These are phyloP conservation scores for Pachypeltis micranthus DNA, from an alignment of 1,140 invertebrate genomes.

Conservation along the genomic window DNA sequence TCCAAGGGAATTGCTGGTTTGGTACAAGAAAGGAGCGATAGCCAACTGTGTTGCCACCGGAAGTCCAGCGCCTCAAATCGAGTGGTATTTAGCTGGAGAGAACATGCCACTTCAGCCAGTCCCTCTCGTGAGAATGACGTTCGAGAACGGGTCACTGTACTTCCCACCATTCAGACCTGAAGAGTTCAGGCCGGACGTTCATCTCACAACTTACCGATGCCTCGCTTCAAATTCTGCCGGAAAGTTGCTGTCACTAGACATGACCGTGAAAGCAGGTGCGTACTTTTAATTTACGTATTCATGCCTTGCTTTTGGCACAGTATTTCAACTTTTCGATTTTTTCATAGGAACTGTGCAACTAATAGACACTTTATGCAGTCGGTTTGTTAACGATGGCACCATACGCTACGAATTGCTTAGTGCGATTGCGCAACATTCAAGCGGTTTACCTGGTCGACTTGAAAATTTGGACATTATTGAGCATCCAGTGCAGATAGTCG, in stretches of 20 bases:
- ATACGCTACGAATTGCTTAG: no score
- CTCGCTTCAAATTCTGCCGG: constrained; percentile 69
- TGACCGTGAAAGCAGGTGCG: constrained; percentile 71
- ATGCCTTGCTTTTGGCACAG: background rate
- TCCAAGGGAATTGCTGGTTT: constrained; percentile 4
- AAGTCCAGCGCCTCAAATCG: background rate
- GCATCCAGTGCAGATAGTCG: no score
- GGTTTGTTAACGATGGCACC: no score
- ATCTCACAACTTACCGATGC: constrained; percentile 68
- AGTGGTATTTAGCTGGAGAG: background rate
- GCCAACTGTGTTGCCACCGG: constrained; percentile 10
- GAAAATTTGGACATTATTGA: no score
- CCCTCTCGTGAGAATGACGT: constrained; percentile 47
- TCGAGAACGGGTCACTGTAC: constrained; percentile 68
- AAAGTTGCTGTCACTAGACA: constrained; percentile 64
- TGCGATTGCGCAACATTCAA: no score
- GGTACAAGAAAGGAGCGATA: constrained; percentile 9
- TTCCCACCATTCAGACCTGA: constrained; percentile 63
- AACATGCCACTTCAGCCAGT: background rate
- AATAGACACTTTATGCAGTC: no score
- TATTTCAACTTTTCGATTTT: no score
- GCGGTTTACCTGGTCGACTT: no score
- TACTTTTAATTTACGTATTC: background rate
- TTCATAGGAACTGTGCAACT: no score
- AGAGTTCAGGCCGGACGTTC: constrained; percentile 64